phyloP scores from a whole-genome alignment of 23 tunicate species.

The Phallusia fumigata region DNA sequence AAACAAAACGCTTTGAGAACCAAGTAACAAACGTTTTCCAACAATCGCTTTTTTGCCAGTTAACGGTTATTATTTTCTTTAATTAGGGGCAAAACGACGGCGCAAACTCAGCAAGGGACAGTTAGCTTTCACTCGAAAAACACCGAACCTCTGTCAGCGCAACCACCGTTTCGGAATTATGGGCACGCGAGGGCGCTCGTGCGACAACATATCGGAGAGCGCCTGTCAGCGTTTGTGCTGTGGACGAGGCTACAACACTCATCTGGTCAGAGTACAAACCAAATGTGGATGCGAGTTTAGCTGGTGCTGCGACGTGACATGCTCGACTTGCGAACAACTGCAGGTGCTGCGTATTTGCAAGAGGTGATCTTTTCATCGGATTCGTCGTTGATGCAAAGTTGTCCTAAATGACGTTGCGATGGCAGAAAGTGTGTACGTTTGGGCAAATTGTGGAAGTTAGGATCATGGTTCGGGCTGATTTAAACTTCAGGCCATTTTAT shows the following conservation, averaged over 20 bases:
- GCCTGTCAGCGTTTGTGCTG: conserved; percentile 53
- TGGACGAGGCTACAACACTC: conserved; percentile 23
- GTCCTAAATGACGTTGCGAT: too few relatives aligned
- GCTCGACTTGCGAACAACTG: neutral
- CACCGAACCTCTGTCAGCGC: conserved; percentile 44
- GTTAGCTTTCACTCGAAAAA: conserved; percentile 22
- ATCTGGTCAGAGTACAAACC: neutral
- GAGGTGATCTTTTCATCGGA: neutral
- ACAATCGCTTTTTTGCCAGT: too few relatives aligned
- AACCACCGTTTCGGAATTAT: conserved; percentile 18
- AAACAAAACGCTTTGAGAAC: too few relatives aligned
- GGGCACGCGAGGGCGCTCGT: conserved; percentile 44
- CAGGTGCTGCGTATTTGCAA: neutral
- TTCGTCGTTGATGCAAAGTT: neutral
- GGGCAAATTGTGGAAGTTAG: too few relatives aligned
- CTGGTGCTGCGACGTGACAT: conserved; percentile 10
- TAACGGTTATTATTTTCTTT: too few relatives aligned
- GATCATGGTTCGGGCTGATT: too few relatives aligned
- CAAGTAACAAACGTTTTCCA: too few relatives aligned
- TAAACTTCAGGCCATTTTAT: too few relatives aligned
- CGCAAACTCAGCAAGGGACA: conserved; percentile 45
- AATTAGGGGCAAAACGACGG: conserved; percentile 17
- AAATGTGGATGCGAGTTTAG: conserved; percentile 7
- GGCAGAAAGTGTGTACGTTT: too few relatives aligned
- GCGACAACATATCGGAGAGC: conserved; percentile 29